A percentile compares a stretch with the other conserved stretches of the same genome.
phyloP scores from a whole-genome alignment of 1,140 invertebrate genomes.

The Cyphomyrmex costatus region DNA sequence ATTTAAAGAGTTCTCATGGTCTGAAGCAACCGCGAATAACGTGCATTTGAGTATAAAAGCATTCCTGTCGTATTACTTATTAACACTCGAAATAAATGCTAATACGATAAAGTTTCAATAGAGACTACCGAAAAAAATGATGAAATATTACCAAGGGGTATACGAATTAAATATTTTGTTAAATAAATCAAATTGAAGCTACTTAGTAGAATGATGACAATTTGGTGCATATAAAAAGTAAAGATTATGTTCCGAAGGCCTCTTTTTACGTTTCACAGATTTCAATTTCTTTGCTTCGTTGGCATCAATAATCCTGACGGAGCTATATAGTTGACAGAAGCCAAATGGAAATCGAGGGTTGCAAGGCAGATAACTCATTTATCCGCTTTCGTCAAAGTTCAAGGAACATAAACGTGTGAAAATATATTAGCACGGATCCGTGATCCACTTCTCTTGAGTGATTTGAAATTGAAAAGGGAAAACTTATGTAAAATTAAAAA shows the following conservation, averaged over 20 bases:
- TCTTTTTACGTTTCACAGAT: conserved; percentile 36
- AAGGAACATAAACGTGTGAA: conserved; percentile 30
- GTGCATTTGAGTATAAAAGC: conserved; percentile 28
- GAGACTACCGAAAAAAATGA: not conserved
- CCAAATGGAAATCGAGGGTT: conserved; percentile 37
- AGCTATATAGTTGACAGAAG: conserved; percentile 24
- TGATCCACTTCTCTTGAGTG: conserved; percentile 10
- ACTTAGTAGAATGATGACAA: not conserved
- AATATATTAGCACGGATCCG: conserved; percentile 38
- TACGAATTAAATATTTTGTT: not conserved
- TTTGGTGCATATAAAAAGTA: not conserved
- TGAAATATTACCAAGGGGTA: not conserved
- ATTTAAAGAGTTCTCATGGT: conserved; percentile 30
- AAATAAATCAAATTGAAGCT: not conserved
- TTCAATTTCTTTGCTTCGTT: conserved; percentile 47
- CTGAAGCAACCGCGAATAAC: not conserved
- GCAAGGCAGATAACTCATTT: conserved; percentile 48
- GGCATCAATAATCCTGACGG: conserved; percentile 26
- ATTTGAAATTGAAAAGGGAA: not conserved
- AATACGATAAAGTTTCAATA: not conserved
- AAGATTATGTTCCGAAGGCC: not conserved
- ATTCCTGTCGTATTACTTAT: not conserved
- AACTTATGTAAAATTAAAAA: conserved; percentile 4
- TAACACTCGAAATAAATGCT: conserved; percentile 5
- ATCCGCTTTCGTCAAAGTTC: conserved; percentile 37